Base-by-base conservation (phyloP, 2,888 invertebrate genomes). In the Scelioninae gen. 1 region DNA sequence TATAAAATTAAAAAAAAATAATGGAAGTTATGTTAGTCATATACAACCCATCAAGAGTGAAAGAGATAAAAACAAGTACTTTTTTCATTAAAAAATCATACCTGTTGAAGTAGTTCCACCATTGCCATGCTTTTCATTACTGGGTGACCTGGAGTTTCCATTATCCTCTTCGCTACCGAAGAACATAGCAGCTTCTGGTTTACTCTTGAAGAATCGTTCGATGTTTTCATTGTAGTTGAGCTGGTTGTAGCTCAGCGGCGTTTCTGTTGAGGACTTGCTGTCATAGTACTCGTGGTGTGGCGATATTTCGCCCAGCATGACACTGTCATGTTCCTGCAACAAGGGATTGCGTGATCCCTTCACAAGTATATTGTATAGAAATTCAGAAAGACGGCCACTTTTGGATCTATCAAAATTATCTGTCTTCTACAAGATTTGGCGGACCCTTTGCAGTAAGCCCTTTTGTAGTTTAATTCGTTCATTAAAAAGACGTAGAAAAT, bases 171-270 rank as follows among this genome's bases (percentile, higher is more conserved):
- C 89, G 58, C 87, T 90, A 45, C 86, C 88, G 63, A 88, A 90
- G 58, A 81, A 84, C 49, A 72, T 63, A 11, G 72, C 79, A 4
- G 74, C 69, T 23, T 83, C 80, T 0, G 84, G 85, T 38, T 75
- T 81, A 80, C 91, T 92, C 53, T 90, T 90, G 87, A 92, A 92
- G 84, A 92, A 95, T 93, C 95, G 93, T 89, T 95, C 94, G 82
- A 96, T 93, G 88, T 96, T 98, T 88, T 97, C 97, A 87, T 96
- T 96, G 90, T 96, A 97, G 92, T 97, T 98, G 7, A 97, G 93
- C 90, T 96, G 97, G 88, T 95, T 96, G 93, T 97, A 97, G 89
- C 96, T 97, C 7, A 96, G 95, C 0, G 95, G 96, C 0, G 96
- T 96, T 88, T 95, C 96, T 0, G 95, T 95, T 31, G 96, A 96